Conservation (phyloP, 1,140 invertebrate species). For the Bombus soroeensis region DNA sequence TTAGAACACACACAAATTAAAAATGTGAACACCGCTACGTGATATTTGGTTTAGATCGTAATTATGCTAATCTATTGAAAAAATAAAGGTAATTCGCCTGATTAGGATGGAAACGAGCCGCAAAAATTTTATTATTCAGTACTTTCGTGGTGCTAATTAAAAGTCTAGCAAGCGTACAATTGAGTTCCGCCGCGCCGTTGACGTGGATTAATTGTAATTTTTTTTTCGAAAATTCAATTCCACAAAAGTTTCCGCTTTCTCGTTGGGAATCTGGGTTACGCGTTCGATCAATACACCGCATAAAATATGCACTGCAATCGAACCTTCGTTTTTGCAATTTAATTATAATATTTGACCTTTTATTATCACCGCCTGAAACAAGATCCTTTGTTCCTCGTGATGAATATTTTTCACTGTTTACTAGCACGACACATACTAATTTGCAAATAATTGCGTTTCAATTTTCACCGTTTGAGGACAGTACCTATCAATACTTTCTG, state of each 20-base stretch:
- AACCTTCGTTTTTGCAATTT: conserved; percentile 9
- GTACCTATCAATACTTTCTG: too few relatives aligned
- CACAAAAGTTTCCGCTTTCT: conserved; percentile 15
- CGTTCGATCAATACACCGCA: conserved; percentile 36
- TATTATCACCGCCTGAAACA: background rate
- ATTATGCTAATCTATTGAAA: background rate
- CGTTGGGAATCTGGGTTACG: conserved; percentile 35
- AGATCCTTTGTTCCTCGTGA: background rate
- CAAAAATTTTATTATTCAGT: background rate
- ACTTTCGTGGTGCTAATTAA: conserved; percentile 20
- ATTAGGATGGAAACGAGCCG: background rate
- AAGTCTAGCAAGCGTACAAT: conserved; percentile 7
- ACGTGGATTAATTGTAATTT: conserved; percentile 30
- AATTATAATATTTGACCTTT: background rate
- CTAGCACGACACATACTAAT: too few relatives aligned
- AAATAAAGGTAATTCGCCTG: conserved; percentile 4
- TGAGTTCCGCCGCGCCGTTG: background rate
- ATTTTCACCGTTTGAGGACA: too few relatives aligned
- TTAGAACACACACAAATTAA: background rate
- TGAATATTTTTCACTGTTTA: background rate
- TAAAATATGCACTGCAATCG: conserved; percentile 28
- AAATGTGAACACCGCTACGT: background rate
- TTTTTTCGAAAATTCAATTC: conserved; percentile 13
- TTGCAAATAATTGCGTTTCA: too few relatives aligned
- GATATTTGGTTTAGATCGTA: background rate